Conservation (phyloP, 2,113 vertebrate species). For the Thamnophis sirtalis region DNA sequence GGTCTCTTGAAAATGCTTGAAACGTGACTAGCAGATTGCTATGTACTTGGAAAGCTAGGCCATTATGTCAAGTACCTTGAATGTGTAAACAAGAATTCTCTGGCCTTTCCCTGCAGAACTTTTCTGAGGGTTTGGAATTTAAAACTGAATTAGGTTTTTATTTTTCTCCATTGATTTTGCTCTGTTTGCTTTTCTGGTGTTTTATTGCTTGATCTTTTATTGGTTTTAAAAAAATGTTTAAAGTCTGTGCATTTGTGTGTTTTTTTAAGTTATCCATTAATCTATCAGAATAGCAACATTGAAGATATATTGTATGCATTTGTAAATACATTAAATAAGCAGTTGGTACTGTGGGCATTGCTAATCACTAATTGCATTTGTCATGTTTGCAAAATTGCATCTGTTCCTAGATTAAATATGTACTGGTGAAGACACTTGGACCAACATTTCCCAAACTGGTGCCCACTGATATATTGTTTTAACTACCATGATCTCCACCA, state of each 20-base stretch:
- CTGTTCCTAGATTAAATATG: not conserved
- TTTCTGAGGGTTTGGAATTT: not conserved
- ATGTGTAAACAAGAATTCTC: not conserved
- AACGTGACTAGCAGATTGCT: not conserved
- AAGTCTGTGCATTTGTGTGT: not conserved
- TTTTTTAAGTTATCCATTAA: not conserved
- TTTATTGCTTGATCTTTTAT: not conserved
- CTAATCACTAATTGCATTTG: not conserved
- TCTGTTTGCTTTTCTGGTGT: not conserved
- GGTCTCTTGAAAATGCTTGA: not conserved
- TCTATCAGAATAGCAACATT: not conserved
- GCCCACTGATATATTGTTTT: not conserved
- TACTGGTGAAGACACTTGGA: not conserved
- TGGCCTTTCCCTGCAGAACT: not conserved
- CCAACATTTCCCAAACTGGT: not conserved
- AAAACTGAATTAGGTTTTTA: not conserved
- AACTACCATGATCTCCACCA: not conserved
- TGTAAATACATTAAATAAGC: not conserved
- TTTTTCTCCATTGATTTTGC: not conserved
- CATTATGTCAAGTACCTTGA: not conserved
- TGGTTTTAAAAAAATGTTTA: not conserved
- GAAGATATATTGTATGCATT: not conserved
- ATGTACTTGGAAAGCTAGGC: not conserved
- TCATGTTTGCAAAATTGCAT: not conserved
- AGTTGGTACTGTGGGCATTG: not conserved